These are phyloP conservation scores for Nymphalis io DNA, from an alignment of 1,140 invertebrate species.

Conservation along the genomic window DNA sequence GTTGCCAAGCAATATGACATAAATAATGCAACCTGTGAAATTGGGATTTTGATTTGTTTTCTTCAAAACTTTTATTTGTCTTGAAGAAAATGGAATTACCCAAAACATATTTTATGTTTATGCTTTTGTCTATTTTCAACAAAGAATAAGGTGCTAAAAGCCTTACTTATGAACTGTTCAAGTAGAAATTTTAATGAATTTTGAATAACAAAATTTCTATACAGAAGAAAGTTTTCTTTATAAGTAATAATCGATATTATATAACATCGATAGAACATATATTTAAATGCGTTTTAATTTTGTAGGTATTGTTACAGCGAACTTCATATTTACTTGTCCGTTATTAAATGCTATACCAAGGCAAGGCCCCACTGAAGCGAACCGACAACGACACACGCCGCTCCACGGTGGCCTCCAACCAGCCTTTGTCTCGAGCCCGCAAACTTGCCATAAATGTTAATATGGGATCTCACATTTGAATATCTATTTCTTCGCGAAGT, in stretches of 20 bases:
- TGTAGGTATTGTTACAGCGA: not conserved
- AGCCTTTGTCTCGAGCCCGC: slow-evolving; percentile 74
- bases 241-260: not conserved
- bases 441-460: slow-evolving; percentile 81
- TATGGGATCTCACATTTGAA: slow-evolving; percentile 81
- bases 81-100: slow-evolving; percentile 51
- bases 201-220: not conserved
- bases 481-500: slow-evolving; percentile 80
- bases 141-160: slow-evolving; percentile 22
- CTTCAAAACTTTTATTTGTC: slow-evolving; percentile 76
- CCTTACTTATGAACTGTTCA: slow-evolving; percentile 6
- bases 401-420: slow-evolving; percentile 53
- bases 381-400: slow-evolving; percentile 24
- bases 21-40: slow-evolving; percentile 77
- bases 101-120: slow-evolving; percentile 45
- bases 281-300: not conserved
- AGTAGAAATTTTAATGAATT: slow-evolving; percentile 27
- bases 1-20: slow-evolving; percentile 74
- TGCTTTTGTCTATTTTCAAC: slow-evolving; percentile 42
- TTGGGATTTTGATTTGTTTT: slow-evolving; percentile 80
- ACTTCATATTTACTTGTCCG: not conserved
- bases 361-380: slow-evolving; percentile 27
- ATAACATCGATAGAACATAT: not conserved
- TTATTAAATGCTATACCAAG: slow-evolving; percentile 7
- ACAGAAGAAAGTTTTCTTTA: not conserved